phyloP scores from a whole-genome alignment of 2,888 invertebrate genomes.

The Petrolisthes cinctipes region DNA sequence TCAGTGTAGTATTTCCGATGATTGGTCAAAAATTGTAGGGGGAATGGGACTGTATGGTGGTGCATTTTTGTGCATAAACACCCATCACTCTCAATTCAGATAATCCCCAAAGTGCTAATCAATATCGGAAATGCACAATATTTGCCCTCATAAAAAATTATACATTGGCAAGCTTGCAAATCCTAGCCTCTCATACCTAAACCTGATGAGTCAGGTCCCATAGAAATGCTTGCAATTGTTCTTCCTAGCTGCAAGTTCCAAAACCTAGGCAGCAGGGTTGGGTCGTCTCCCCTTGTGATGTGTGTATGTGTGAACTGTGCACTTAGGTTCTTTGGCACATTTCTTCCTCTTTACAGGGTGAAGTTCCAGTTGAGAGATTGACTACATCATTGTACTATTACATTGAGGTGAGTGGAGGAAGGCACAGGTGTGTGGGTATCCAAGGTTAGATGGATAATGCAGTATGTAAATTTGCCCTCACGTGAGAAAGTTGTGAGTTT shows the following conservation, averaged over 20 bases:
- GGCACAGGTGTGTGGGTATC: conserved; percentile 42
- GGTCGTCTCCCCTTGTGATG: neutral
- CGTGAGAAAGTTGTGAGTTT: conserved; percentile 14
- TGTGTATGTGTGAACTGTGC: neutral
- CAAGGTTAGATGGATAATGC: conserved; percentile 32
- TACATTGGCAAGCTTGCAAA: too few species aligned
- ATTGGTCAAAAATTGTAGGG: too few species aligned
- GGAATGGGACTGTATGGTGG: too few species aligned
- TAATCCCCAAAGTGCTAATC: too few species aligned
- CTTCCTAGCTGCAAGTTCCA: neutral
- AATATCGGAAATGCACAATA: too few species aligned
- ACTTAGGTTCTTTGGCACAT: conserved; percentile 46
- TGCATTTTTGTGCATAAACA: too few species aligned
- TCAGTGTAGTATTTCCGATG: too few species aligned
- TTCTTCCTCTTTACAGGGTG: conserved; percentile 48
- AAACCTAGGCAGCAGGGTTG: conserved; percentile 24
- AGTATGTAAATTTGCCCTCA: neutral
- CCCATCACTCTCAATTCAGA: too few species aligned
- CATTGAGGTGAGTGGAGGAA: conserved; percentile 52
- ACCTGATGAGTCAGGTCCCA: too few species aligned
- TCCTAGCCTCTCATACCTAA: too few species aligned
- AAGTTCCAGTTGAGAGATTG: conserved; percentile 54
- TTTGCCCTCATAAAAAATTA: too few species aligned
- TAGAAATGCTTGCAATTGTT: conserved; percentile 4
- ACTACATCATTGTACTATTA: conserved; percentile 50